Evolutionary conservation across 1,140 invertebrate species (phyloP).

Genomic region (Stegodyphus dumicola): DNA sequence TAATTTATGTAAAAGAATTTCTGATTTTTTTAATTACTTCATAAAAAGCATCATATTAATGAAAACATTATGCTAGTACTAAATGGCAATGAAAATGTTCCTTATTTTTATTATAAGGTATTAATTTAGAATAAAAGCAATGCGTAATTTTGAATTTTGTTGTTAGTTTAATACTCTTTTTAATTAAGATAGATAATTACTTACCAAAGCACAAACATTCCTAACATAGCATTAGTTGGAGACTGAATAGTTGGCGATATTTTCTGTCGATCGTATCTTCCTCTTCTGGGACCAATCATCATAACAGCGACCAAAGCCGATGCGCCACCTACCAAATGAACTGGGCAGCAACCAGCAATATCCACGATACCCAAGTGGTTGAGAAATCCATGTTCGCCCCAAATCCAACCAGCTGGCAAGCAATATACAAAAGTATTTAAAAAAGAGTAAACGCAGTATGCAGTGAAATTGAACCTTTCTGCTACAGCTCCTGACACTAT

Average conservation of each 20-base stretch:
- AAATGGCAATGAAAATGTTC: too few species aligned
- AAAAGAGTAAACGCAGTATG: conserved; percentile 90
- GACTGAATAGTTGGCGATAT: conserved; percentile 81
- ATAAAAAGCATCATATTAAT: too few species aligned
- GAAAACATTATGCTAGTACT: too few species aligned
- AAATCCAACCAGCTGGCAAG: conserved; percentile 89
- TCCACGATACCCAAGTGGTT: conserved; percentile 84
- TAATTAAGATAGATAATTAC: not conserved
- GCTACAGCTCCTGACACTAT: conserved; percentile 88
- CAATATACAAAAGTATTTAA: conserved; percentile 91
- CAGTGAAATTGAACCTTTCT: conserved; percentile 88
- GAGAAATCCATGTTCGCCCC: conserved; percentile 87
- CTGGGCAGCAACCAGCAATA: conserved; percentile 79
- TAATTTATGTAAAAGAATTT: too few species aligned
- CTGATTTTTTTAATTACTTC: too few species aligned
- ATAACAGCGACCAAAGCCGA: conserved; percentile 86
- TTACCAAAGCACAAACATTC: conserved; percentile 89
- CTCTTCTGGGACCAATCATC: conserved; percentile 88
- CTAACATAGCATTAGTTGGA: conserved; percentile 91
- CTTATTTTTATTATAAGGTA: too few species aligned
- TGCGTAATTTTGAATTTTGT: too few species aligned
- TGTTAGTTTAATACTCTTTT: too few species aligned
- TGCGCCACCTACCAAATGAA: conserved; percentile 86
- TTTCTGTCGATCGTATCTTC: conserved; percentile 81
- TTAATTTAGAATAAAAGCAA: too few species aligned